Evolutionary conservation across 2,888 invertebrate genomes (phyloP).

Genomic region (Tachina grossa): DNA sequence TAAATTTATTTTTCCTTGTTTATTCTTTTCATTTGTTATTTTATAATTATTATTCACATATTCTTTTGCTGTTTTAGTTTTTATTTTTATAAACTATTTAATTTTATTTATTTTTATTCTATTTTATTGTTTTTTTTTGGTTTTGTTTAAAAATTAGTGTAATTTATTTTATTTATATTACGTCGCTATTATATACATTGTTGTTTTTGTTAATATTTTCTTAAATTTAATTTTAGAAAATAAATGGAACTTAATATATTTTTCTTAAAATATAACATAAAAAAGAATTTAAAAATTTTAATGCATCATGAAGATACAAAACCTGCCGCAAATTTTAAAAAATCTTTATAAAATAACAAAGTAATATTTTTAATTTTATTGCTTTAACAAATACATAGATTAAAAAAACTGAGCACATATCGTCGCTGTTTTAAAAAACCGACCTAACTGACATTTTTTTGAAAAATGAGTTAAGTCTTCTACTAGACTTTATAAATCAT

Average conservation of each 20-base stretch:
- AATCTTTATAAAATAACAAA: too few relatives aligned
- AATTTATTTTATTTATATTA: conserved; percentile 52
- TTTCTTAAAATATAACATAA: too few relatives aligned
- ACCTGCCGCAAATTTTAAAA: too few relatives aligned
- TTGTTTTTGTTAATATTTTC: conserved; percentile 4
- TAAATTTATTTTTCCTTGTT: conserved; percentile 51
- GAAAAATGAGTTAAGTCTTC: too few relatives aligned
- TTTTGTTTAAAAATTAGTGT: conserved; percentile 69
- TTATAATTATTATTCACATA: conserved; percentile 68
- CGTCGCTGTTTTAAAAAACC: too few relatives aligned
- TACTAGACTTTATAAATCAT: too few relatives aligned
- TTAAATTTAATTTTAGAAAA: conserved; percentile 16
- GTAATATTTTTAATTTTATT: too few relatives aligned
- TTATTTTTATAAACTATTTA: conserved; percentile 28
- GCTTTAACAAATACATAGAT: too few relatives aligned
- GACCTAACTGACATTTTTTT: too few relatives aligned
- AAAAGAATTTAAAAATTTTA: too few relatives aligned
- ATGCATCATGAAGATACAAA: too few relatives aligned
- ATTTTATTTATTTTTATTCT: neutral
- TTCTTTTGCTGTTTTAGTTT: conserved; percentile 33
- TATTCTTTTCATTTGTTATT: conserved; percentile 46
- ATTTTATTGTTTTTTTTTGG: conserved; percentile 9
- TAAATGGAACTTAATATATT: neutral
- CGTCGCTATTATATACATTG: conserved; percentile 64
- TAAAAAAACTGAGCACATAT: too few relatives aligned